Base-by-base conservation (phyloP, 2,797 vertebrate genomes). In the Anolis apletophallus region DNA sequence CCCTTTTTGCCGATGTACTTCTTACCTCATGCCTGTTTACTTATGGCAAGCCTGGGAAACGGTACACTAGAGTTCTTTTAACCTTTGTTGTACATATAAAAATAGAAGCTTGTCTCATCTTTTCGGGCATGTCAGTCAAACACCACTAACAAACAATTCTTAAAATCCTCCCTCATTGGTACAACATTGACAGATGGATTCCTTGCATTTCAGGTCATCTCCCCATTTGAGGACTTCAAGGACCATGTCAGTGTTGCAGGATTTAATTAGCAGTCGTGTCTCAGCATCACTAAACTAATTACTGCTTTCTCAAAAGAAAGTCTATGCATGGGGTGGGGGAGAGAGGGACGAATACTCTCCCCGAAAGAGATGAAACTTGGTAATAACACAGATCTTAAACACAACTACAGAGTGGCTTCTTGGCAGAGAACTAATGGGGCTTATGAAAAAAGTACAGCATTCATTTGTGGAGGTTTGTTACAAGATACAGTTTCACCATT, bases 331-430 rank as follows among this genome's bases (percentile, higher is more conserved):
- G 23, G 3, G 46, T 4, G 23, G 16, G 32, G 26, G 4, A 1
- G n/a, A 8, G 34, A 7, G 7, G 23, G 19, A 59, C 85, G 54
- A 80, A 71, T 4, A 19, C 57, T 61, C 55, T 54, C 78, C 55
- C 81, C 50, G 71, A 90, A 91, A 85, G 86, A 88, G 86, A 89
- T 86, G 85, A 93, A 90, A 81, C 88, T 91, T 85, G 87, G 87
- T 88, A 91, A 90, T 91, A 88, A 91, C 87, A 67, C 67, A 57
- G 83, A 76, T 85, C 85, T 90, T 84, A 83, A 90, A 78, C 75
- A 71, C n/a, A 77, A 21, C 69, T 52, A 54, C 34, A 69, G 80
- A 89, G 82, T 87, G 88, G 87, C 82, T 88, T 86, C 59, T 80
- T 90, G 83, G 79, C 71, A 83, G 26, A 57, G 68, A 54, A 74